Evolutionary conservation across 2,113 vertebrate genomes (phyloP).

Genomic region (Deroptyus accipitrinus): DNA sequence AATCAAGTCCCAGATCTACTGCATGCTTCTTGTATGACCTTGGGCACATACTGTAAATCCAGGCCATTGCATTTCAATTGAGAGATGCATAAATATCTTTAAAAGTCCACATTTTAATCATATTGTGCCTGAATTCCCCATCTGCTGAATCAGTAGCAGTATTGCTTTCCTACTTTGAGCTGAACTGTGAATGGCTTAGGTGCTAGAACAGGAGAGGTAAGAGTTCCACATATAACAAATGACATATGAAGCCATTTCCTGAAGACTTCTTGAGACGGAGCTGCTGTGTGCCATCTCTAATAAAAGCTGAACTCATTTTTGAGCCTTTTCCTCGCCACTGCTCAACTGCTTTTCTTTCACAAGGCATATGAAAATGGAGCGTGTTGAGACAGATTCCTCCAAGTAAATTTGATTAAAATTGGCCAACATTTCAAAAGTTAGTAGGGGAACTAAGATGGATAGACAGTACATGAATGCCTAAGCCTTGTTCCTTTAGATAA

Average conservation of each 20-base stretch:
- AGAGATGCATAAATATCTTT: not conserved
- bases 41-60: not conserved
- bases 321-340: not conserved
- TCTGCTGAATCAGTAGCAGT: not conserved
- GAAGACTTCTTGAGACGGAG: not conserved
- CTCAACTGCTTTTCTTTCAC: not conserved
- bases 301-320: not conserved
- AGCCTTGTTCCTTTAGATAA: not conserved
- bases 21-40: not conserved
- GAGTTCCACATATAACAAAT: not conserved
- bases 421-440: not conserved
- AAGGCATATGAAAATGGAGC: not conserved
- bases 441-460: not conserved
- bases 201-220: not conserved
- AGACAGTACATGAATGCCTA: not conserved
- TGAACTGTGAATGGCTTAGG: not conserved
- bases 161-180: not conserved
- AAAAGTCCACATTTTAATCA: not conserved
- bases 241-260: not conserved
- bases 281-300: not conserved
- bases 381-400: not conserved
- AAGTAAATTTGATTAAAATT: not conserved
- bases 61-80: not conserved
- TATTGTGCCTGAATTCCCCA: not conserved
- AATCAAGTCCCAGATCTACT: not conserved